These are phyloP conservation scores for Charaxes varanes DNA, from an alignment of 1,140 invertebrate species.

Conservation along the genomic window DNA sequence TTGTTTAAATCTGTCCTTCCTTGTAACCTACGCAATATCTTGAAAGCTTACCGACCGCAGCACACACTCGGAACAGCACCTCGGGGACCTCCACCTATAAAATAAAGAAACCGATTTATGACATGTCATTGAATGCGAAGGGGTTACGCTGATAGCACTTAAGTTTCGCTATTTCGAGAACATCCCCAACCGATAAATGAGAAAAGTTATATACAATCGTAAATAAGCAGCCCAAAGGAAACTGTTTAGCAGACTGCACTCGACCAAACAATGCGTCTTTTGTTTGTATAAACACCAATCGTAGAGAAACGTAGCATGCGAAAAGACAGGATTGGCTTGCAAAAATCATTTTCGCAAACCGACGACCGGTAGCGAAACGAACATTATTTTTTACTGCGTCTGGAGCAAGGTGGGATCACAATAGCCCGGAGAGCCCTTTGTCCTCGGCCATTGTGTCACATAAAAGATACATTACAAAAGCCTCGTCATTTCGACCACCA, in stretches of 20 bases:
- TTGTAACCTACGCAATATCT: conserved; percentile 41
- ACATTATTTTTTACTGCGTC: conserved; percentile 43
- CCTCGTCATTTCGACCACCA: conserved; percentile 45
- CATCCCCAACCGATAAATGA: conserved; percentile 7
- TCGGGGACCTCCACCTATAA: conserved; percentile 60
- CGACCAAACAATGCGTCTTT: conserved; percentile 43
- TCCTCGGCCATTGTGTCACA: conserved; percentile 53
- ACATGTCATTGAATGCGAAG: conserved; percentile 47
- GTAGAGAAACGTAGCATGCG: conserved; percentile 25
- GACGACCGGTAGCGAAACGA: conserved; percentile 43
- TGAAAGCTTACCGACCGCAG: conserved; percentile 50
- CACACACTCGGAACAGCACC: conserved; percentile 28
- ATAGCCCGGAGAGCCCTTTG: conserved; percentile 47
- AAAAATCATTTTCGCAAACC: conserved; percentile 66
- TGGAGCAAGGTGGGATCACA: conserved; percentile 36
- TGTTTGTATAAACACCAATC: conserved; percentile 51
- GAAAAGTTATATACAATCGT: conserved; percentile 31
- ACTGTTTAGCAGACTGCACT: conserved; percentile 29
- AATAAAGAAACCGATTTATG: conserved; percentile 71
- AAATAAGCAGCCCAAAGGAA: conserved; percentile 32
- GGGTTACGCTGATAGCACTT: conserved; percentile 51
- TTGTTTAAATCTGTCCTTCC: conserved; percentile 2
- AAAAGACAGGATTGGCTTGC: conserved; percentile 63
- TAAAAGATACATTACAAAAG: conserved; percentile 65
- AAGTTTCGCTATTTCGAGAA: conserved; percentile 13